Conservation (phyloP, 2,797 vertebrate species). For the Ptychadena robeensis region DNA sequence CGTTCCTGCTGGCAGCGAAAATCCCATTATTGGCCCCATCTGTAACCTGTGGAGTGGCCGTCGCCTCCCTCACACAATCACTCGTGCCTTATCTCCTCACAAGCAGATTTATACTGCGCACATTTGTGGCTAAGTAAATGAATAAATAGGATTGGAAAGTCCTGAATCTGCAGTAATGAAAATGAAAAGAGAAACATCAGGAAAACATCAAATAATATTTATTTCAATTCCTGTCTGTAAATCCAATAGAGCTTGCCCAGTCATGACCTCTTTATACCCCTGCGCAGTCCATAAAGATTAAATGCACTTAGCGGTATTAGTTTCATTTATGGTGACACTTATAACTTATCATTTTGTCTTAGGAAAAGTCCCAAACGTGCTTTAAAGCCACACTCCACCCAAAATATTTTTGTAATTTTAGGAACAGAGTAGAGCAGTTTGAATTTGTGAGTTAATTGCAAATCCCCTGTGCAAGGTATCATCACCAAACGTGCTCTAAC, state of each 20-base stretch:
- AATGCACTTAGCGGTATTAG: background rate
- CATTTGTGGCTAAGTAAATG: constrained; percentile 34
- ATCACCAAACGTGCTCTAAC: no score
- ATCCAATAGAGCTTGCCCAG: constrained; percentile 46
- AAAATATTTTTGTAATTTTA: background rate
- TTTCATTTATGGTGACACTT: background rate
- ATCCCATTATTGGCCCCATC: constrained; percentile 42
- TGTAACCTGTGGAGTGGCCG: constrained; percentile 9
- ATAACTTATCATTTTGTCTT: background rate
- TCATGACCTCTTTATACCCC: constrained; percentile 25
- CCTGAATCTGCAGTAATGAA: constrained; percentile 43
- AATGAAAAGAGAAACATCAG: background rate
- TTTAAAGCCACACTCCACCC: background rate
- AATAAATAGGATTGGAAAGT: constrained; percentile 50
- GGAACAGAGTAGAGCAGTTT: background rate
- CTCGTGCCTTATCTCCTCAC: constrained; percentile 42
- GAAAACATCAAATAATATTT: constrained; percentile 29
- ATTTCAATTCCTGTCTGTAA: constrained; percentile 22
- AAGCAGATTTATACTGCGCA: constrained; percentile 44
- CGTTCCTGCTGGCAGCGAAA: constrained; percentile 14
- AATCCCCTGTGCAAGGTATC: no score
- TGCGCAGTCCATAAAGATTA: background rate
- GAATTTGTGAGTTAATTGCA: no score
- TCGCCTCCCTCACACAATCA: constrained; percentile 8
- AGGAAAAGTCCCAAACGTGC: background rate